Evolutionary conservation across 2,888 invertebrate genomes (phyloP), one percentile per base, ranked within the genome.

Genomic region (Drosophila atroscutellata): DNA sequence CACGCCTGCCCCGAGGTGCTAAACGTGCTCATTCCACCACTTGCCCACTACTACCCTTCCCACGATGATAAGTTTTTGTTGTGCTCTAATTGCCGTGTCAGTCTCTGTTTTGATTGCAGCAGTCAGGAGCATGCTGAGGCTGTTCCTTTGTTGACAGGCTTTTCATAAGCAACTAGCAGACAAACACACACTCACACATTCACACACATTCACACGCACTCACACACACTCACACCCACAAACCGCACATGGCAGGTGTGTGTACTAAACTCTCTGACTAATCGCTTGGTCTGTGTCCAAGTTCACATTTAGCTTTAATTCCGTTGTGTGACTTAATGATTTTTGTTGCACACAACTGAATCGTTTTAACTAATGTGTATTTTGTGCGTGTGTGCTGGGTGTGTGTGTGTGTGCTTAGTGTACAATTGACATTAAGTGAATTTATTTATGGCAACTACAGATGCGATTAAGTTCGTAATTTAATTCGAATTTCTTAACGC

Each of bases 51-150:
- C 28, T 26, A 20, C 52, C 18, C 34, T 28, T 3, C 26, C 26
- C 45, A 3, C 9, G 34, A 15, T 13, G 47, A 54, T 57, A 42
- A 59, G 60, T 77, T 77, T 87, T 75, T 85, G 85, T 75, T 86
- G 72, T 78, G 77, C 54, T 87, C 88, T 85, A 89, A 85, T 85
- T 89, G 85, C 85, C 86, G 69, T 87, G 85, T 89, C 85, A 89
- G 88, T 58, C 57, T 37, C 18, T 55, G 75, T 63, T 72, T 71
- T 80, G 90, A 89, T 89, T 85, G 85, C 80, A 63, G 63, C 49
- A 76, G 61, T 63, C 68, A 42, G 58, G 6, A 30, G 30, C 71
- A 63, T 37, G 64, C 49, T 32, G 49, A 30, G 26, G 47, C 60
- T 66, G 62, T 65, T 75, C 71, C 64, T 69, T 69, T 89, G 81